phyloP scores from a whole-genome alignment of 2,888 invertebrate species.

The Synergus japonicus region DNA sequence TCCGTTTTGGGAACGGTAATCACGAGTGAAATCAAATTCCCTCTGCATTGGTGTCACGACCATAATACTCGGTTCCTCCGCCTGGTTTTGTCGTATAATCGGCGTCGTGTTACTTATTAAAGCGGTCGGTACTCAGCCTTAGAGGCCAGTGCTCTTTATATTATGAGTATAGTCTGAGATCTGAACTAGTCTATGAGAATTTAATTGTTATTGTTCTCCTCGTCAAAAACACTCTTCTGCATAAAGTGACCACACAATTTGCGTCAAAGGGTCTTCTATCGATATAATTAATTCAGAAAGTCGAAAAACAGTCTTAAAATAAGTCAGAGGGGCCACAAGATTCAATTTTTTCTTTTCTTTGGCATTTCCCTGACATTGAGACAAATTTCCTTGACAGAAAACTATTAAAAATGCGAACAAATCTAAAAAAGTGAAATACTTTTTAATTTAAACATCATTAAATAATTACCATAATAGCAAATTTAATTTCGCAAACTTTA shows the following conservation, averaged over 20 bases:
- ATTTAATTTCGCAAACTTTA: too few relatives aligned
- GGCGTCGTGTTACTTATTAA: neutral
- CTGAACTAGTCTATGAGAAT: neutral
- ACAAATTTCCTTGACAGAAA: too few relatives aligned
- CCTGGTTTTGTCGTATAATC: neutral
- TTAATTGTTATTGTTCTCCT: neutral
- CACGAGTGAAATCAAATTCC: neutral
- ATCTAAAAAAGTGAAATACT: too few relatives aligned
- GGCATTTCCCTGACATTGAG: too few relatives aligned
- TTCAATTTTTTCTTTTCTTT: too few relatives aligned
- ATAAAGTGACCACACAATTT: neutral
- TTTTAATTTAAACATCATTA: too few relatives aligned
- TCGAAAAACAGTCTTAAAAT: too few relatives aligned
- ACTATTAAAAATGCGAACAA: too few relatives aligned
- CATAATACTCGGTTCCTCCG: neutral
- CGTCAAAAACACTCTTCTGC: neutral
- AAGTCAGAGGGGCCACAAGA: too few relatives aligned
- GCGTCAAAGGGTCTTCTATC: neutral
- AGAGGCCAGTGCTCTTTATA: neutral
- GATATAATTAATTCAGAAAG: too few relatives aligned
- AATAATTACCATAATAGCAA: too few relatives aligned
- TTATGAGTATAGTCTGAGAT: neutral
- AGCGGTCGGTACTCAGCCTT: neutral
- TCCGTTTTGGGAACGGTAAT: constrained; percentile 1
- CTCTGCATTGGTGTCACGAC: neutral